phyloP scores from a whole-genome alignment of 2,888 invertebrate genomes.

The Agrochola lychnidis region DNA sequence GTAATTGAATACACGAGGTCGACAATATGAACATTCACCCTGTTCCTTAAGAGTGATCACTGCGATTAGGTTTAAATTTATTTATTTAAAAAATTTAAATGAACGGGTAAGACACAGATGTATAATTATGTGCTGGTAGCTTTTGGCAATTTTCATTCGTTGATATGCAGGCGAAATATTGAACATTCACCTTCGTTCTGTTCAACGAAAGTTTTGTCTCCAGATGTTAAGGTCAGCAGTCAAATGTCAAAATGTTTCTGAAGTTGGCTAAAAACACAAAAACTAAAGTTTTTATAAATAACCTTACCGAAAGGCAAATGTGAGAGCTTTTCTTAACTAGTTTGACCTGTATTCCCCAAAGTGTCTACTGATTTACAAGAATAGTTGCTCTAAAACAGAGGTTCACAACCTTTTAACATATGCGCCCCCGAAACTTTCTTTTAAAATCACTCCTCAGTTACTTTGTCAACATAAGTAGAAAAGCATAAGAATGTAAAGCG shows the following conservation, averaged over 20 bases:
- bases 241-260: background rate
- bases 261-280: background rate
- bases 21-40: slow-evolving; percentile 61
- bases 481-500: too few species aligned
- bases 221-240: background rate
- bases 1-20: slow-evolving; percentile 71
- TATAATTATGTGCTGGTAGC: background rate
- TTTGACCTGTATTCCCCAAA: background rate
- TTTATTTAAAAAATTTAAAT: slow-evolving; percentile 12
- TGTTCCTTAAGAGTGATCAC: slow-evolving; percentile 32
- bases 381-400: background rate
- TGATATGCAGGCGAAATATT: background rate
- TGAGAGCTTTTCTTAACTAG: background rate
- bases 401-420: too few species aligned
- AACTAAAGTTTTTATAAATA: background rate
- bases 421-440: too few species aligned
- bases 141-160: background rate
- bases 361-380: background rate
- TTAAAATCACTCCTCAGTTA: too few species aligned
- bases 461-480: too few species aligned
- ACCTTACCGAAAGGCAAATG: background rate
- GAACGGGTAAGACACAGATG: background rate
- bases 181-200: background rate
- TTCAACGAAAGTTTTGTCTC: background rate
- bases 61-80: slow-evolving; percentile 16